Conservation (phyloP, 2,797 vertebrate genomes). For the Silurus aristotelis region DNA sequence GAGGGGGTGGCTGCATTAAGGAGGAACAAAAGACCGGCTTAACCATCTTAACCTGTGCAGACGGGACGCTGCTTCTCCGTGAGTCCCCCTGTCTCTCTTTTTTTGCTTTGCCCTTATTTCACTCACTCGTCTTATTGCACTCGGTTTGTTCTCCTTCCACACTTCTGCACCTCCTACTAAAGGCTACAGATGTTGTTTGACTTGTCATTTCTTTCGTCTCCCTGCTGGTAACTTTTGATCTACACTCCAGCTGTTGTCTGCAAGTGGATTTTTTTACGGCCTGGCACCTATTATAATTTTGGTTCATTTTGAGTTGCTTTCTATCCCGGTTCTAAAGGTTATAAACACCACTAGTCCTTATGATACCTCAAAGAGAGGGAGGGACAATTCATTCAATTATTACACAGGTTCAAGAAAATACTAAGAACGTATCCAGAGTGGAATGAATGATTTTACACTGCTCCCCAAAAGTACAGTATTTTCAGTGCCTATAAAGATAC, state of each 20-base stretch:
- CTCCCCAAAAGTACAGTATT: not conserved
- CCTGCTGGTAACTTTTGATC: conserved; percentile 6
- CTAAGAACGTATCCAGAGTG: too few relatives aligned
- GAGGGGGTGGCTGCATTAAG: conserved; percentile 60
- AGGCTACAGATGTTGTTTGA: conserved; percentile 17
- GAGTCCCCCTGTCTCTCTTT: conserved; percentile 46
- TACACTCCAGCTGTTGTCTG: conserved; percentile 20
- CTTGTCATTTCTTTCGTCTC: conserved; percentile 1
- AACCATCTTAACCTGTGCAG: conserved; percentile 44
- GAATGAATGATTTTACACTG: not conserved
- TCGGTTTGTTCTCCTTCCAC: conserved; percentile 10
- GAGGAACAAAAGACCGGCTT: conserved; percentile 60
- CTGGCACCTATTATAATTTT: not conserved
- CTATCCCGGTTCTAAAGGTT: not conserved
- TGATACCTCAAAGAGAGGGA: too few relatives aligned
- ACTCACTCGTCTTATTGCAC: not conserved
- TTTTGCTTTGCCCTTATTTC: not conserved
- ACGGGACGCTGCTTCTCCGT: conserved; percentile 49
- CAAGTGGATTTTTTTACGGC: not conserved
- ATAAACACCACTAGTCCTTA: not conserved
- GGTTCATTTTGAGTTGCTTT: not conserved
- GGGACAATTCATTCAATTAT: not conserved
- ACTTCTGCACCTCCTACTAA: conserved; percentile 29
- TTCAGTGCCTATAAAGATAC: not conserved
- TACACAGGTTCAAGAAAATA: not conserved